These are phyloP conservation scores for Lasioglossum morio DNA, from an alignment of 2,888 invertebrate genomes.

Conservation along the genomic window DNA sequence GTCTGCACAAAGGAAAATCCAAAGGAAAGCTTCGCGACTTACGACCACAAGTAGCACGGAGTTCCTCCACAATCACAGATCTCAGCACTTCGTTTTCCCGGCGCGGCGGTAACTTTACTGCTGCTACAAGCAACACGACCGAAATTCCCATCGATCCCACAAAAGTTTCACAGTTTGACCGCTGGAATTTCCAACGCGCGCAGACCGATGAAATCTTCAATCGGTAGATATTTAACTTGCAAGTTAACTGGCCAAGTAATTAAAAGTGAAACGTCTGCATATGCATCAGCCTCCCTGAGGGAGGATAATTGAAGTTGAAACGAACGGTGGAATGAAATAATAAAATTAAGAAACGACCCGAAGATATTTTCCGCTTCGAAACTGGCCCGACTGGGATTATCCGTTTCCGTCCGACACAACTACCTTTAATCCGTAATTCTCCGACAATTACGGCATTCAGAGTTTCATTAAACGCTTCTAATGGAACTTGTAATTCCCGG, in stretches of 20 bases:
- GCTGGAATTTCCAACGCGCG: not conserved
- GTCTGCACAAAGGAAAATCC: not conserved
- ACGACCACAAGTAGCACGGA: not conserved
- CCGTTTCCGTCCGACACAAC: not conserved
- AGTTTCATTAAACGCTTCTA: not conserved
- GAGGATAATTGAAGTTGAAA: not conserved
- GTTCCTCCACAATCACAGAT: conserved; percentile 6
- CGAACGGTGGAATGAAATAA: not conserved
- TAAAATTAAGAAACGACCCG: not conserved
- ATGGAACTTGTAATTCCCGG: not conserved
- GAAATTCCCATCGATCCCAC: conserved; percentile 10
- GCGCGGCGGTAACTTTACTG: not conserved
- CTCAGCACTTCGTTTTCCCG: conserved; percentile 7
- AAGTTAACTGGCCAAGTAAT: conserved; percentile 1
- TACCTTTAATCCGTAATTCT: not conserved
- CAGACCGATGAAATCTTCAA: conserved; percentile 5
- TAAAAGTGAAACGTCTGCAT: not conserved
- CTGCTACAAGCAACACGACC: conserved; percentile 4
- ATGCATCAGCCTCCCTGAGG: not conserved
- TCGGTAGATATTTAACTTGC: conserved; percentile 4
- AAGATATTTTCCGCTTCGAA: not conserved
- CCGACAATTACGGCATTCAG: not conserved
- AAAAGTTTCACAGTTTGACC: not conserved
- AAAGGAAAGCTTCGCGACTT: not conserved
- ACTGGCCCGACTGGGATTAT: not conserved